Evolutionary conservation across 2,113 vertebrate genomes (phyloP), one percentile per base, ranked within the genome.

Genomic region (Cricetomys ansorgei): DNA sequence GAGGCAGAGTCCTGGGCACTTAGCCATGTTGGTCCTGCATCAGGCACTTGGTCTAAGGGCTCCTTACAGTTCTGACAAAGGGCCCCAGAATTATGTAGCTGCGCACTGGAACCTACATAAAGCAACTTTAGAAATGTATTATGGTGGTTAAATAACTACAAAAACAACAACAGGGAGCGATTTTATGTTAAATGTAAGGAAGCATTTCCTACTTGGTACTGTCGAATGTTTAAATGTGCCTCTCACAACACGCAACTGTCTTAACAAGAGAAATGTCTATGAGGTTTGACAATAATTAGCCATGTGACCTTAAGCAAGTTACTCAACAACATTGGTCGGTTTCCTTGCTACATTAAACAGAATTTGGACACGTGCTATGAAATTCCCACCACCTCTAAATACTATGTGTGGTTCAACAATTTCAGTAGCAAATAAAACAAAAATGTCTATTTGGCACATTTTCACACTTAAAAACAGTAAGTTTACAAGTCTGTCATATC

Each of bases 401-500:
- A 76, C 3, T 40, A n/a, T 62, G 40, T 50, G 1, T 11, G 57
- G 13, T 55, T 75, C n/a, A 43, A 79, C 1, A 73, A 13, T 43
- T 9, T 85, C 27, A 31, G 76, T 43, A 77, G 80, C 25, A 57
- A 76, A 79, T 29, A 76, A 92, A 75, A 65, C n/a, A 53, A 64
- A 85, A 67, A 75, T 65, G 45, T 48, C 86, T 69, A 1, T 19
- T 5, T 85, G n/a, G 69, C 65, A 88, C 25, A 81, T 88, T 80
- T 72, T 70, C 57, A 77, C 59, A 94, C 55, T 72, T 84, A 45
- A 88, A 94, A 48, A 43, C 10, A 65, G 25, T 72, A 87, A 87
- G 15, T 75, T 92, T 92, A 55, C 15, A n/a, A 43, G 17, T 62
- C 91, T 37, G 5, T 2, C 23, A 53, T 15, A 64, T 23, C 55